Evolutionary conservation across 2,113 vertebrate genomes (phyloP), one percentile per base, ranked within the genome.

Genomic region (Tachysurus vachellii): DNA sequence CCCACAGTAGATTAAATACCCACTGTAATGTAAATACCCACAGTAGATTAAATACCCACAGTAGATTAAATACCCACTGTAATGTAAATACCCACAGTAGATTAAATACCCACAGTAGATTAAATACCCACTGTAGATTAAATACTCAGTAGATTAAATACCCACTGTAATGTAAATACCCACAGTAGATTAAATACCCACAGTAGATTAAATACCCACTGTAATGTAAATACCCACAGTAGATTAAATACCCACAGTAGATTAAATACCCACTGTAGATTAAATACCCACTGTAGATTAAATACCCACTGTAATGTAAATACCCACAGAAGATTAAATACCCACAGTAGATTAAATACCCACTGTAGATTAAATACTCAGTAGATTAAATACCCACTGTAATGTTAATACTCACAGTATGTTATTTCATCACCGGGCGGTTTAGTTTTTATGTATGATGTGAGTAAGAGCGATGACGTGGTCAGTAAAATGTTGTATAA

Each of bases 381-480:
- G 28, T 57, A 70, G 31, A 9, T 31, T 70, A 70, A 36, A 70
- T 14, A 26, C 42, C 16, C 14, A 42, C 0, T 42, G 14, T 70
- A 4, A 1, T 13, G 13, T 54, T 56, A 19, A 17, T 28, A 54
- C 44, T 56, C 26, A 54, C 5, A 59, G 71, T 47, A 13, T 1
- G 71, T 14, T 4, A 13, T 13, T 12, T 23, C n/a, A 12, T 19
- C 10, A n/a, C 44, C 31, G 19, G 54, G 14, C 28, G 53, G n/a
- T 17, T 59, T n/a, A 36, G 76, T 77, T n/a, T 53, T 50, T 31
- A 36, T n/a, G 54, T 9, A 57, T 80, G 79, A 80, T 59, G 79
- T n/a, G 44, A 62, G 54, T 28, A 61, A 73, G 17, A 62, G 54
- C 80, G 86, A 75, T 87, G 86, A 87, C 86, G 86, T 87, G 86